Percentiles rank a stretch among this genome's conserved stretches.
Evolutionary conservation across 2,888 invertebrate species (phyloP).

Genomic region (Acheta domesticus): DNA sequence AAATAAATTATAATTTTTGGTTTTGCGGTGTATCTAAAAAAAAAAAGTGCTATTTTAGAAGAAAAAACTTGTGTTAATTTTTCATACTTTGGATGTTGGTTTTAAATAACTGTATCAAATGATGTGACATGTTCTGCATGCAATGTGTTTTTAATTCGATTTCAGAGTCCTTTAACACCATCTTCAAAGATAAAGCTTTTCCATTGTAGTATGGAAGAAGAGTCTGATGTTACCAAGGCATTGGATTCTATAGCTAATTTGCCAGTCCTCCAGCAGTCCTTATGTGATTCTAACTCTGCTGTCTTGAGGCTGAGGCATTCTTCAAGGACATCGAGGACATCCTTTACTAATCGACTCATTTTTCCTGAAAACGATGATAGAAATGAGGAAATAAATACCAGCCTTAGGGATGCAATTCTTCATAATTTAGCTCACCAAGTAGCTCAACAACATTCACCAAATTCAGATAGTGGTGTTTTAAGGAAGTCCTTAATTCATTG

Average conservation of each 20-base stretch:
- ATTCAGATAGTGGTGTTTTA: background rate
- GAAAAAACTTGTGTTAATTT: too few relatives aligned
- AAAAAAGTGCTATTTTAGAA: too few relatives aligned
- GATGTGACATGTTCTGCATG: background rate
- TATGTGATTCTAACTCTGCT: constrained; percentile 22
- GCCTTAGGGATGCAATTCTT: background rate
- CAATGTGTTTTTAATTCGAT: constrained; percentile 12
- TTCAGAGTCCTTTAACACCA: constrained; percentile 24
- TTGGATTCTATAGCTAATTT: constrained; percentile 10
- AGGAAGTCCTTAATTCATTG: background rate
- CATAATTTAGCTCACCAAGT: constrained; percentile 22
- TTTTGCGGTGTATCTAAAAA: too few relatives aligned
- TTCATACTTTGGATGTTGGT: too few relatives aligned
- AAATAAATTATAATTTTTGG: too few relatives aligned
- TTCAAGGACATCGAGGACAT: background rate
- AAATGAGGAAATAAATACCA: background rate
- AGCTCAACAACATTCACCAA: background rate
- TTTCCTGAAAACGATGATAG: background rate
- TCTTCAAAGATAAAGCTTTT: constrained; percentile 22
- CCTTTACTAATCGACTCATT: background rate
- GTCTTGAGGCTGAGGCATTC: constrained; percentile 18
- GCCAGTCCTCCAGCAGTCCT: background rate
- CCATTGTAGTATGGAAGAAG: constrained; percentile 26
- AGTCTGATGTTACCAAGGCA: constrained; percentile 8
- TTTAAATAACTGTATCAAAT: too few relatives aligned